phyloP scores from a whole-genome alignment of 2,888 invertebrate species.

The Barypeithes pellucidus region DNA sequence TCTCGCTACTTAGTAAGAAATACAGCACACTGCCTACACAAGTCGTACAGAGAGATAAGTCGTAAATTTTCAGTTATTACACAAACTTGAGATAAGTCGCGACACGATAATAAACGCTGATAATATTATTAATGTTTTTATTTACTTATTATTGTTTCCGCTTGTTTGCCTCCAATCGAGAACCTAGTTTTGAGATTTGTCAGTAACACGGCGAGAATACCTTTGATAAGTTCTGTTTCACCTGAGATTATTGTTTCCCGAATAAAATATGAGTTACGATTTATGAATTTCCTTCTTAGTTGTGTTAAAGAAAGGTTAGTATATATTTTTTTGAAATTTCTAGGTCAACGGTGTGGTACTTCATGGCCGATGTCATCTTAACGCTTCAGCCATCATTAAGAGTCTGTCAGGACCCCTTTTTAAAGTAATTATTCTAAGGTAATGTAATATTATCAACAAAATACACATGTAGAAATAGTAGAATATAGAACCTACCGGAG shows the following conservation, averaged over 20 bases:
- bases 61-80: conserved; percentile 31
- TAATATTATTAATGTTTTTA: conserved; percentile 55
- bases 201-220: conserved; percentile 43
- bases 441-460: conserved; percentile 60
- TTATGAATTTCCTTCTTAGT: conserved; percentile 63
- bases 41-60: conserved; percentile 28
- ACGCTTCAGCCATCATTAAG: conserved; percentile 97
- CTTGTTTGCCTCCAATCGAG: conserved; percentile 47
- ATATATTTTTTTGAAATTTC: conserved; percentile 61
- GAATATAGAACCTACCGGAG: too few species aligned
- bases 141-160: conserved; percentile 54
- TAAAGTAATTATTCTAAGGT: conserved; percentile 91
- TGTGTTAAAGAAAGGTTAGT: conserved; percentile 65
- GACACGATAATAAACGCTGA: conserved; percentile 55
- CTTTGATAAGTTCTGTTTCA: conserved; percentile 31
- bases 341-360: conserved; percentile 96
- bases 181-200: conserved; percentile 31
- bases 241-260: conserved; percentile 41
- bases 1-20: conserved; percentile 16
- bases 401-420: conserved; percentile 87
- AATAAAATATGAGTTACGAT: conserved; percentile 58
- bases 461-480: too few species aligned
- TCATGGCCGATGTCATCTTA: conserved; percentile 95
- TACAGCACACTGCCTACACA: conserved; percentile 26
- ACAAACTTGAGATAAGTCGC: conserved; percentile 39